phyloP scores from a whole-genome alignment of 2,113 vertebrate species.

The Pyxicephalus adspersus region DNA sequence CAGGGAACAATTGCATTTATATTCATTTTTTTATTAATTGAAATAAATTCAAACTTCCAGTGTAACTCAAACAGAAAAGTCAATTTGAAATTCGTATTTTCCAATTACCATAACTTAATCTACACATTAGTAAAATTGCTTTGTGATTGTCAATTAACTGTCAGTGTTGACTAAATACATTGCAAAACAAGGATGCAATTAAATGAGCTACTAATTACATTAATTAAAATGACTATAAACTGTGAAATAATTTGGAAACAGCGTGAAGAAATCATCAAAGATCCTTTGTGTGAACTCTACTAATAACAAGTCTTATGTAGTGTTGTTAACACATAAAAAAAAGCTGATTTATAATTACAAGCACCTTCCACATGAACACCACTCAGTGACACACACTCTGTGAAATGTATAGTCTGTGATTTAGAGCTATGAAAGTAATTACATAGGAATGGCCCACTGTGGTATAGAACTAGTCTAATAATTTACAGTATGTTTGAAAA shows the following conservation, averaged over 20 bases:
- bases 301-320: background rate
- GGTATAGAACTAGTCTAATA: too few species aligned
- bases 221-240: constrained; percentile 23
- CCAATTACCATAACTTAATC: constrained; percentile 22
- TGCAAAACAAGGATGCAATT: constrained; percentile 30
- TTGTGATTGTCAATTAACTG: constrained; percentile 36
- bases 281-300: background rate
- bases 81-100: constrained; percentile 35
- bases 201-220: constrained; percentile 42
- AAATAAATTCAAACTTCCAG: background rate
- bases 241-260: constrained; percentile 25
- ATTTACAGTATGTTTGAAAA: too few species aligned
- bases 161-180: constrained; percentile 48
- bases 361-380: too few species aligned
- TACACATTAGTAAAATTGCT: constrained; percentile 44
- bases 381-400: too few species aligned
- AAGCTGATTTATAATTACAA: too few species aligned
- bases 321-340: background rate
- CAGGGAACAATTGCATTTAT: background rate
- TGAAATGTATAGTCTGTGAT: too few species aligned
- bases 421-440: too few species aligned
- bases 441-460: too few species aligned
- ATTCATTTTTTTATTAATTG: constrained; percentile 7
- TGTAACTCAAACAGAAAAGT: background rate
- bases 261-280: background rate